Evolutionary conservation across 2,888 invertebrate genomes (phyloP).

Genomic region (Sarcophaga rosellei): DNA sequence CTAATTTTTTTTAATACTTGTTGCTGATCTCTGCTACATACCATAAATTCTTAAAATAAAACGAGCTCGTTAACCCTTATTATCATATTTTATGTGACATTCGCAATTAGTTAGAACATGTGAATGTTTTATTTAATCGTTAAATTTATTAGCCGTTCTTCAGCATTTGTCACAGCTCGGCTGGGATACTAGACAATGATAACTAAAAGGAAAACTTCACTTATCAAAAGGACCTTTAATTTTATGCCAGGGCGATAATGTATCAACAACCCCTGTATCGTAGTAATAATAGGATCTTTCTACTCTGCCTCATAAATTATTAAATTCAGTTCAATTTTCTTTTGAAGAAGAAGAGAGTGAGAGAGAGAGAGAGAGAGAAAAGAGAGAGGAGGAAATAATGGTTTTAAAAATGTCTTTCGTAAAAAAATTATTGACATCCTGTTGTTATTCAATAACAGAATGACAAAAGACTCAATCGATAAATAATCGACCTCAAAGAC

Average conservation of each 20-base stretch:
- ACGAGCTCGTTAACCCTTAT: conserved; percentile 3
- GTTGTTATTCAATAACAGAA: conserved; percentile 22
- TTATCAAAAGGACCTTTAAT: conserved; percentile 28
- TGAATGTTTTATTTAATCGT: conserved; percentile 23
- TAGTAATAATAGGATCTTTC: background rate
- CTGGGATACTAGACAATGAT: background rate
- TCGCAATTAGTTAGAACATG: conserved; percentile 40
- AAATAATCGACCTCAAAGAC: conserved; percentile 47
- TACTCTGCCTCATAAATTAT: conserved; percentile 21
- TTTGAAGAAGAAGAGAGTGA: no score
- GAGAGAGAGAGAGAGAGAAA: background rate
- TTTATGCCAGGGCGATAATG: background rate
- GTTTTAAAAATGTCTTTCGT: conserved; percentile 58
- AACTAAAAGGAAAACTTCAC: background rate
- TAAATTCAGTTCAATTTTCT: background rate
- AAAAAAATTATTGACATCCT: conserved; percentile 61
- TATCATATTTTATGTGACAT: conserved; percentile 44
- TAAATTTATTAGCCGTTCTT: conserved; percentile 33
- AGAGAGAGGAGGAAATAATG: conserved; percentile 45
- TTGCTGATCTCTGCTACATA: no score
- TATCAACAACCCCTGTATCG: no score
- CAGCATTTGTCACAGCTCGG: conserved; percentile 37
- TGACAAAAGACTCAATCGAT: conserved; percentile 45
- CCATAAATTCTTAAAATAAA: background rate
- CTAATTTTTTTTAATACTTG: no score